Evolutionary conservation across 2,888 invertebrate species (phyloP), one percentile per base, ranked within the genome.

Genomic region (Zelleria hepariella): DNA sequence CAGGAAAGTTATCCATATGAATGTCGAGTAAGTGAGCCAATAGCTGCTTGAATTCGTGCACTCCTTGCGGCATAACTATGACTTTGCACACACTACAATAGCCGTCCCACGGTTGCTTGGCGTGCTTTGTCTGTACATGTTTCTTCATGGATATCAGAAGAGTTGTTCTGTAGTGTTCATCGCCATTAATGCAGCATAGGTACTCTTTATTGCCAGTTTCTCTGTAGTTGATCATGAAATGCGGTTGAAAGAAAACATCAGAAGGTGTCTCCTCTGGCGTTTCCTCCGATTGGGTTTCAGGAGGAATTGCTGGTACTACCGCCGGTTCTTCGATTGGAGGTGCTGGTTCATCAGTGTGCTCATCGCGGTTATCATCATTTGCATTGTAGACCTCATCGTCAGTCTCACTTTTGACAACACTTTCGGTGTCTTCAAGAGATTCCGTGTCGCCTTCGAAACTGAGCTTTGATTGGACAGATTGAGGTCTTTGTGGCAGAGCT

Each of bases 21-120:
- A 75, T 81, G 60, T 84, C 82, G 20, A 88, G 69, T 60, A 81
- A 77, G 71, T 90, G 90, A 60, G 79, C 73, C 20, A 88, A 68
- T 62, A 86, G 87, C 58, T 86, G 84, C 66, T 72, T 82, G 58
- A 83, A 84, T 60, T 60, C 63, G 48, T 82, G 74, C 18, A 66
- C 65, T 18, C 86, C 86, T 73, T 82, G 83, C 7, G 80, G 68
- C 21, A 78, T 83, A 1, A 86, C 82, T 21, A 86, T 84, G 1
- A 86, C 79, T 67, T 86, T 82, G 64, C 92, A 92, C 10, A 85
- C 65, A 57, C 68, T 75, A 67, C 92, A 92, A 66, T 82, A 89
- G 0, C 92, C 92, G 62, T 89, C 87, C 92, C 92, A 92, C 23
- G 69, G 72, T 26, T 89, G 83, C n/a, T 61, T 57, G 3, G 66